A percentile compares a stretch with the other conserved stretches of the same genome.
Conservation (phyloP, 2,113 vertebrate genomes). For the Rhinopithecus roxellana region DNA sequence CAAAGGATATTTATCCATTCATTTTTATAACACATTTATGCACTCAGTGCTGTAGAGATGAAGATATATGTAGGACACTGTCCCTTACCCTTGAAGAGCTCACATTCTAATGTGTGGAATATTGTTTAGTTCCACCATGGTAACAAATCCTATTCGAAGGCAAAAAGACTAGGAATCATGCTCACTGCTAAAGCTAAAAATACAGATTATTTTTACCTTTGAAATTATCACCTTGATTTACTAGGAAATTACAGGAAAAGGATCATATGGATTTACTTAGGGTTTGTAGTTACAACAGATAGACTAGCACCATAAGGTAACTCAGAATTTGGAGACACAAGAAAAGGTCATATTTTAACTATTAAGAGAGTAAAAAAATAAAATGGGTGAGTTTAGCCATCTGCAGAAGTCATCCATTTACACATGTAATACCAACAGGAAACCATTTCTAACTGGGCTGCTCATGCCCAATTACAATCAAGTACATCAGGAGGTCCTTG, state of each 20-base stretch:
- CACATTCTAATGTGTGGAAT: neutral
- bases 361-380: neutral
- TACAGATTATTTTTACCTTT: neutral
- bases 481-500: neutral
- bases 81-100: neutral
- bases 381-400: neutral
- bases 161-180: neutral
- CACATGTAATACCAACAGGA: neutral
- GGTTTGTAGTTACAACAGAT: neutral
- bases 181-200: neutral
- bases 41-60: neutral
- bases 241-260: neutral
- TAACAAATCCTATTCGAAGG: neutral
- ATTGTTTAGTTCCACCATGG: neutral
- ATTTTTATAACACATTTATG: neutral
- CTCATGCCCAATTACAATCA: neutral
- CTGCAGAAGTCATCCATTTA: neutral
- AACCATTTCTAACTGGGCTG: neutral
- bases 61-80: neutral
- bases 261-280: neutral
- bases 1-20: neutral
- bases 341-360: constrained; percentile 8
- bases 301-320: neutral
- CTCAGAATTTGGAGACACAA: neutral
- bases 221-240: neutral